Base-by-base conservation (phyloP, 2,888 invertebrate genomes). In the Malthinus seriepunctatus region DNA sequence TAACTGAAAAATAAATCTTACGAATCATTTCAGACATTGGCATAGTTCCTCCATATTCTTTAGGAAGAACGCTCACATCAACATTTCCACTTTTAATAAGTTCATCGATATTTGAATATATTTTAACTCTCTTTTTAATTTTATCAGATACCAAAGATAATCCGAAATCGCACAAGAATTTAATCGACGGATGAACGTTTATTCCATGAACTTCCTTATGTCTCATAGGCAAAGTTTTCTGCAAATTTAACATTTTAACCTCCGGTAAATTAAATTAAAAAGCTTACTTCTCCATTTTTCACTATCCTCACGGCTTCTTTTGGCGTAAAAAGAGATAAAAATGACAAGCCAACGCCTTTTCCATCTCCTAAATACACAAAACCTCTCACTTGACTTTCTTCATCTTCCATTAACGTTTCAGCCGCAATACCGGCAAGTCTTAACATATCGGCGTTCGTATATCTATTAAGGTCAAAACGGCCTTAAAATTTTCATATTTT, bases 11-110 rank as follows among this genome's bases (percentile, higher is more conserved):
- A 23, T 23, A 46, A 50, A 42, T 65, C 74, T 82, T 73, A 91
- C 91, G 86, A 64, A 92, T 91, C 91, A 93, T 91, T 73, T 91
- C 87, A 46, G 84, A 83, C 88, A 92, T 88, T 0, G 91, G 91
- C 79, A 91, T 87, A n/a, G 80, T 83, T 7, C 93, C 93, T 3
- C 93, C 93, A 69, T 92, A 93, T 72, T 93, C 93, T 67, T 88
- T 86, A 0, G 93, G 93, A 51, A 93, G 76, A 1, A 84, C 80
- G 35, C 80, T 78, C 35, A 49, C 63, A 60, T 80, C 79, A 39
- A 81, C 67, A 49, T 70, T 60, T 14, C 73, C 76, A 49, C 69
- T 62, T n/a, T 76, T 78, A 45, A 80, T 63, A 8, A 80, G 80
- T 5, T 89, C 87, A 1, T 87, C 84, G 6, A 86, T 69, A 35